These are phyloP conservation scores for Drosophila repleta DNA, from an alignment of 1,140 invertebrate species.

Conservation along the genomic window DNA sequence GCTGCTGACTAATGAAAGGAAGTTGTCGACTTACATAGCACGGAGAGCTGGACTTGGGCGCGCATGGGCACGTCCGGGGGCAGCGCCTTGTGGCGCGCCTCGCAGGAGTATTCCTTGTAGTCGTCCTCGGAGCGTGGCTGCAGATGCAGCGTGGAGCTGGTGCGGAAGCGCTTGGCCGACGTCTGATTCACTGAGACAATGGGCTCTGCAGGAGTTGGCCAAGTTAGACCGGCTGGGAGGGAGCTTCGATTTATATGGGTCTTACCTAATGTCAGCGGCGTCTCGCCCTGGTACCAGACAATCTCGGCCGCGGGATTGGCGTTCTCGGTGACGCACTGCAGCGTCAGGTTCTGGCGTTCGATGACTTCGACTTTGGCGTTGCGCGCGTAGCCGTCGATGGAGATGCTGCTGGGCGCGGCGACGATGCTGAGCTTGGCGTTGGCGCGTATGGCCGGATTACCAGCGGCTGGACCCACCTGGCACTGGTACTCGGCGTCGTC, in stretches of 20 bases:
- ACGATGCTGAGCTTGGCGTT: slow-evolving; percentile 93
- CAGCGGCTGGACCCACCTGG: slow-evolving; percentile 92
- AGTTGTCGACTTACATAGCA: slow-evolving; percentile 91
- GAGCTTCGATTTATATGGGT: background rate
- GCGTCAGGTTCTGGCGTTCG: slow-evolving; percentile 91
- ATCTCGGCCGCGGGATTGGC: slow-evolving; percentile 94
- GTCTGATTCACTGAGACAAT: slow-evolving; percentile 85
- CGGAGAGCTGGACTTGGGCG: slow-evolving; percentile 92
- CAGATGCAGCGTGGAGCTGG: slow-evolving; percentile 87
- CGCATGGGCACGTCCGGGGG: slow-evolving; percentile 90
- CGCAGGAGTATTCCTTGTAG: slow-evolving; percentile 93
- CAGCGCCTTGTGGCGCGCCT: slow-evolving; percentile 93
- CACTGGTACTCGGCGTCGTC: slow-evolving; percentile 97
- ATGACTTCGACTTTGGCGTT: slow-evolving; percentile 93
- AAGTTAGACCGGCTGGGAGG: background rate
- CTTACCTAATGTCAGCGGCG: slow-evolving; percentile 89
- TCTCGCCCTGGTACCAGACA: slow-evolving; percentile 93
- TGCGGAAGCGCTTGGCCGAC: slow-evolving; percentile 84
- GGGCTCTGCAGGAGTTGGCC: slow-evolving; percentile 84
- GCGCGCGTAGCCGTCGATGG: slow-evolving; percentile 90
- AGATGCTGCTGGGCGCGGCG: slow-evolving; percentile 94
- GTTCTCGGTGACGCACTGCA: slow-evolving; percentile 93
- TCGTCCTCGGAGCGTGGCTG: slow-evolving; percentile 94
- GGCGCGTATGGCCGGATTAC: slow-evolving; percentile 92
- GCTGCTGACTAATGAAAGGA: background rate